phyloP scores from a whole-genome alignment of 2,113 vertebrate species.

The Apodemus speciosus region DNA sequence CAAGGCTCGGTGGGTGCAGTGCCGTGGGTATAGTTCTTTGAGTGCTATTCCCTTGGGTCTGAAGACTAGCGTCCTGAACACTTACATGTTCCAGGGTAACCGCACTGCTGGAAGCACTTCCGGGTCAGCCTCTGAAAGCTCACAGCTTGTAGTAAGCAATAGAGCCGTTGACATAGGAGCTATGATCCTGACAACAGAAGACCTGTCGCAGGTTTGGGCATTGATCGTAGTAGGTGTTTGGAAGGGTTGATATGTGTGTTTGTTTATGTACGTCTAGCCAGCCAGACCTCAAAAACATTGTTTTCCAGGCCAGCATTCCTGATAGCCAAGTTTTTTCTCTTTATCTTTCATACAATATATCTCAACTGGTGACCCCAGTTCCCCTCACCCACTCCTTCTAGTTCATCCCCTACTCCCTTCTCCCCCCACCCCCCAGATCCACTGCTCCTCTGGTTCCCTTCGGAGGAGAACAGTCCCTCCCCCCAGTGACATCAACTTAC shows the following conservation, averaged over 20 bases:
- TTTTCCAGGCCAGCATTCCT: background rate
- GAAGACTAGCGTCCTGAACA: background rate
- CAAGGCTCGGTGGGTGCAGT: background rate
- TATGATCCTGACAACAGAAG: background rate
- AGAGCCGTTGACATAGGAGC: background rate
- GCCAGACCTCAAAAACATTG: background rate
- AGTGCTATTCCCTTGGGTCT: background rate
- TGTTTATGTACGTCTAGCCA: background rate
- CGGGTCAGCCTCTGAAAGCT: background rate
- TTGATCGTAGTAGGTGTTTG: background rate
- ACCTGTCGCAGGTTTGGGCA: background rate
- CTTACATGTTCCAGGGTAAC: background rate
- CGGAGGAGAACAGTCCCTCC: background rate
- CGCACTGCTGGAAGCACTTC: background rate
- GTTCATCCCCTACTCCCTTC: background rate
- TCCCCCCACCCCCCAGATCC: background rate
- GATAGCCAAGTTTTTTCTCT: no score
- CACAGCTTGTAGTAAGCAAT: background rate
- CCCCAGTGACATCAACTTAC: background rate
- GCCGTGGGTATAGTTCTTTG: background rate
- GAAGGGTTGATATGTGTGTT: background rate
- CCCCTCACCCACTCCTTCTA: background rate
- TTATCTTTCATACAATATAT: no score
- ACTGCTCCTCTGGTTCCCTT: background rate
- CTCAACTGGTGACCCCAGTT: background rate